Evolutionary conservation across 2,113 vertebrate species (phyloP).

Genomic region (Toxotes jaculatrix): DNA sequence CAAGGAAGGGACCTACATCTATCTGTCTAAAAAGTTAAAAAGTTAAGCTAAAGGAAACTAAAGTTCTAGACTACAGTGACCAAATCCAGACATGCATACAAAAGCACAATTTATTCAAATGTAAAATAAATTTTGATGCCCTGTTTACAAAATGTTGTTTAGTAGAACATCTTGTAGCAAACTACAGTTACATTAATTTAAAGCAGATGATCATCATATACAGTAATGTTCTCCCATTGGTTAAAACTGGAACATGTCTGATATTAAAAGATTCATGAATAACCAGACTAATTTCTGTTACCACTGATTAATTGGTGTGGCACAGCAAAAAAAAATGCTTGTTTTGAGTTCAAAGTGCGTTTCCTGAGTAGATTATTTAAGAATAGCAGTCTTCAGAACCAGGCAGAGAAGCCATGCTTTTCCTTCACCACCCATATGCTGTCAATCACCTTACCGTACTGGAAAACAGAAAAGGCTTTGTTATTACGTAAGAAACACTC

Average conservation of each 20-base stretch:
- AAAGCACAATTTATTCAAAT: slow-evolving; percentile 39
- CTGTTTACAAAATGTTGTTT: slow-evolving; percentile 1
- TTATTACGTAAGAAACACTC: slow-evolving; percentile 5
- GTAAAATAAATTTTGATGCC: not conserved
- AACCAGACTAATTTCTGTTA: not conserved
- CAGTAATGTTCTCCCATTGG: not conserved
- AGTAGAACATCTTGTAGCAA: not conserved
- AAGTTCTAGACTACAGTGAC: not conserved
- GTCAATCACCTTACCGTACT: slow-evolving; percentile 91
- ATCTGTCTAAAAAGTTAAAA: not conserved
- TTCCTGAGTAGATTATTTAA: slow-evolving; percentile 36
- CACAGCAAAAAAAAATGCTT: slow-evolving; percentile 26
- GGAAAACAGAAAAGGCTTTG: slow-evolving; percentile 58
- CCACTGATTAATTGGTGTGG: slow-evolving; percentile 13
- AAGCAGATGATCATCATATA: not conserved
- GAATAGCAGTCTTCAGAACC: slow-evolving; percentile 72
- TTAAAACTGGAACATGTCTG: slow-evolving; percentile 13
- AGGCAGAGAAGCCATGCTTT: slow-evolving; percentile 77
- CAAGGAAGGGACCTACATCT: not conserved
- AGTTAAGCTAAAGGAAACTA: not conserved
- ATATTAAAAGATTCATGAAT: not conserved
- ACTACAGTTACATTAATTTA: slow-evolving; percentile 11
- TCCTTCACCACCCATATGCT: slow-evolving; percentile 89
- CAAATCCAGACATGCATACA: slow-evolving; percentile 4
- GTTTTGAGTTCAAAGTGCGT: slow-evolving; percentile 51